phyloP scores from a whole-genome alignment of 2,888 invertebrate species.

The Lacanobia oleracea region DNA sequence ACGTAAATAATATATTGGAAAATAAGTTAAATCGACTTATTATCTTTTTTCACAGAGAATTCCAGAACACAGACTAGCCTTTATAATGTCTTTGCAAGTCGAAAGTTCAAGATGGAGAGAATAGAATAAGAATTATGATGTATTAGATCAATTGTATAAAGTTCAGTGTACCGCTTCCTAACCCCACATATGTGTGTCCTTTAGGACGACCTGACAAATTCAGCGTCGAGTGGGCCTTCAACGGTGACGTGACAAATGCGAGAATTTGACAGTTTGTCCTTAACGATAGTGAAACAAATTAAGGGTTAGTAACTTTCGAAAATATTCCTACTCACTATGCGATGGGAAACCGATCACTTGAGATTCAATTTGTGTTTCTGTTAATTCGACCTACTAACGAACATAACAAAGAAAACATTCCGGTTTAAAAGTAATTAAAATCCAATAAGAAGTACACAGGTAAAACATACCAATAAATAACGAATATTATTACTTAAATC shows the following conservation, averaged over 20 bases:
- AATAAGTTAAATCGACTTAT: not conserved
- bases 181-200: too few species aligned
- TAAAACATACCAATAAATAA: constrained; percentile 46
- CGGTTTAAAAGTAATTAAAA: constrained; percentile 22
- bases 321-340: too few species aligned
- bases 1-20: not conserved
- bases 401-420: constrained; percentile 18
- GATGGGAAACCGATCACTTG: not conserved
- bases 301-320: too few species aligned
- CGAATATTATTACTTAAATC: constrained; percentile 34
- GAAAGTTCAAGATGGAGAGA: too few species aligned
- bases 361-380: constrained; percentile 23
- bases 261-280: too few species aligned
- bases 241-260: too few species aligned
- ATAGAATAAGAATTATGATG: too few species aligned
- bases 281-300: too few species aligned
- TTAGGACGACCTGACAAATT: too few species aligned
- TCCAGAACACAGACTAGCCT: too few species aligned
- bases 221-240: too few species aligned
- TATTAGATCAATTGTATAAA: not conserved
- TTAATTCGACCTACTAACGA: constrained; percentile 23
- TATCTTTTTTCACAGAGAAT: not conserved
- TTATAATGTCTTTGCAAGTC: too few species aligned
- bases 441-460: constrained; percentile 31
- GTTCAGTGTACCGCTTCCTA: not conserved